Percentiles rank a stretch among this genome's conserved stretches.
phyloP scores from a whole-genome alignment of 2,797 vertebrate genomes.

The Liasis olivaceus region DNA sequence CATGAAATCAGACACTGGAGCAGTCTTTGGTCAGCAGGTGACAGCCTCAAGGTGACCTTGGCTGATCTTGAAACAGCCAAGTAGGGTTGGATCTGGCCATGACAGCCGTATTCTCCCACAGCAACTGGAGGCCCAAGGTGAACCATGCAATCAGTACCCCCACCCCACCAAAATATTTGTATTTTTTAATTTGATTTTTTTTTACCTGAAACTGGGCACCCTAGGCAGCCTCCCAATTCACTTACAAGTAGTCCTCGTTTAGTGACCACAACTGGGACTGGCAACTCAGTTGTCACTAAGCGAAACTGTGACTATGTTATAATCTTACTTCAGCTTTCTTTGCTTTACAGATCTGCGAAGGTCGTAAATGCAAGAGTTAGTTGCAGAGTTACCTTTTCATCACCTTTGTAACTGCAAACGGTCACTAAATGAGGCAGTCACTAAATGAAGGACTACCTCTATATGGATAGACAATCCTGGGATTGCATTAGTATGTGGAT shows the following conservation, averaged over 20 bases:
- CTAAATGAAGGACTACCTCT: neutral
- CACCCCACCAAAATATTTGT: neutral
- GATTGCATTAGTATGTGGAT: neutral
- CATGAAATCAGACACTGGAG: neutral
- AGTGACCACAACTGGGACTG: neutral
- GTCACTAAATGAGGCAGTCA: neutral
- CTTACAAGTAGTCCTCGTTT: neutral
- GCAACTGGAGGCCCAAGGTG: neutral
- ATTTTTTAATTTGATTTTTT: neutral
- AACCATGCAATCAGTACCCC: neutral
- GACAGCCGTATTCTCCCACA: neutral
- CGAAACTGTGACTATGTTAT: neutral
- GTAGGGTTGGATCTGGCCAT: neutral
- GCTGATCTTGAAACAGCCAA: neutral
- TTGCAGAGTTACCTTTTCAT: neutral
- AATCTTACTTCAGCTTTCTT: neutral
- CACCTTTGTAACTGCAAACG: neutral
- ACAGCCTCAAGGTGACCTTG: neutral
- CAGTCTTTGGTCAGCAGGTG: neutral
- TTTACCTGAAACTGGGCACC: neutral
- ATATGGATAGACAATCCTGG: neutral
- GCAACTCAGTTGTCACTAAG: neutral
- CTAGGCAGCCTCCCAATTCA: neutral
- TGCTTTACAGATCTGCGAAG: neutral
- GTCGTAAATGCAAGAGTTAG: neutral